Evolutionary conservation across 2,113 vertebrate species (phyloP), one percentile per base, ranked within the genome.

Genomic region (Monopterus albus): DNA sequence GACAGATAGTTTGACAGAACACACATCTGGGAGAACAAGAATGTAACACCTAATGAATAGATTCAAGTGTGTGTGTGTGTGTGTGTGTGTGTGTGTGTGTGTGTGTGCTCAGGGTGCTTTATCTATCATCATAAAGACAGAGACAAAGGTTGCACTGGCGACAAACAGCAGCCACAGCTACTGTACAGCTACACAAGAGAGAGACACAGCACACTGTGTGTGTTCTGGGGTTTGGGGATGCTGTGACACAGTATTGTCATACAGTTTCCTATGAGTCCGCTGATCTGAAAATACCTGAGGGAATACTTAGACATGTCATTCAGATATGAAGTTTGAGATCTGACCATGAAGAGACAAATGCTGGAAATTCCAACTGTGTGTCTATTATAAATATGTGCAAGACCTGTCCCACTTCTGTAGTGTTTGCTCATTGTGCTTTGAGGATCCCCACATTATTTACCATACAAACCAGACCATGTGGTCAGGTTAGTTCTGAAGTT

Each of bases 111-210:
- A 65, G 29, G 70, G 69, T 29, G 67, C 39, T 65, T 82, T 79
- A 84, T 84, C 67, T 79, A 72, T 79, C 86, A 79, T 84, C 81
- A 74, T 60, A 68, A 79, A 62, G 78, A 78, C 65, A 78, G 65
- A 78, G 64, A 75, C 65, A 78, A 67, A 70, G 50, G 70, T 62
- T 59, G 36, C 51, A 17, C 29, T 17, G 45, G 52, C 52, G 38
- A 51, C 57, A 59, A 59, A 63, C 51, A 68, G 10, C 53, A 56
- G 58, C 53, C 46, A 52, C n/a, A n/a, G n/a, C n/a, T n/a, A n/a
- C n/a, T n/a, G n/a, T n/a, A n/a, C n/a, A n/a, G n/a, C n/a, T n/a
- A n/a, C n/a, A n/a, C n/a, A n/a, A n/a, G n/a, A 75, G 59, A 29
- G 25, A 47, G 36, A 45, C 53, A n/a, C 65, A 46, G 46, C 76